Base-by-base conservation (phyloP, 92 coral and sea anemone genomes). In the Palythoa caribaeorum region DNA sequence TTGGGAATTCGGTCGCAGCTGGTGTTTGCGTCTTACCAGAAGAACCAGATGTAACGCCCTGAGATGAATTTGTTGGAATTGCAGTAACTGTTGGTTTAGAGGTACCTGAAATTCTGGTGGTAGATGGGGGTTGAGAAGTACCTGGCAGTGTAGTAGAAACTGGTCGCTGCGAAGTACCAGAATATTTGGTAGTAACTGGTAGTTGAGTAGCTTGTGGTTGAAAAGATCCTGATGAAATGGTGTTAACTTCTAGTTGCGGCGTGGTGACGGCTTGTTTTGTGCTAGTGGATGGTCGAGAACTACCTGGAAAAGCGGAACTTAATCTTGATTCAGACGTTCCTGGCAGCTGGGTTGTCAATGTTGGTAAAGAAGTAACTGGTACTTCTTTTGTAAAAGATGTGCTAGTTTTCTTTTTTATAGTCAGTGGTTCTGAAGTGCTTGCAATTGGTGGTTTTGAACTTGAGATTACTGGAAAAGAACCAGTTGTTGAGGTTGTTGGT, bases 201-300 rank as follows among this genome's bases (percentile, higher is more conserved):
- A 28, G 50, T 52, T 68, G 88, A 81, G 78, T 50, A 13, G 69
- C 17, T 65, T 83, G 78, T 52, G 40, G 62, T 52, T 68, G 88
- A 81, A 69, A 48, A 57, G 88, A 13, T 3, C 78, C 36, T 44
- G 38, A 5, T 70, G 75, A 9, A 51, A 54, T 59, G 40, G 55
- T 60, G 36, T 88, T 62, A 15, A 36, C 69, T 63, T 84, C 71
- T 83, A 19, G 48, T 14, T 28, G 66, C n/a, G 53, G 44, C 0
- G 40, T 20, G n/a, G 89, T 60, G n/a, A n/a, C 57, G 17, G 89
- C 35, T 62, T 62, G 12, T 28, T 13, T 5, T 36, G 83, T 20
- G 36, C 85, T 88, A 15, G 51, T 48, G 66, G 89, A 3, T 57
- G 79, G 35, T 20, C 63, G 80, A 47, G 83, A 6, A 12, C 76